phyloP scores from a whole-genome alignment of 1,140 invertebrate species.

The Rhyacophila brunnea region DNA sequence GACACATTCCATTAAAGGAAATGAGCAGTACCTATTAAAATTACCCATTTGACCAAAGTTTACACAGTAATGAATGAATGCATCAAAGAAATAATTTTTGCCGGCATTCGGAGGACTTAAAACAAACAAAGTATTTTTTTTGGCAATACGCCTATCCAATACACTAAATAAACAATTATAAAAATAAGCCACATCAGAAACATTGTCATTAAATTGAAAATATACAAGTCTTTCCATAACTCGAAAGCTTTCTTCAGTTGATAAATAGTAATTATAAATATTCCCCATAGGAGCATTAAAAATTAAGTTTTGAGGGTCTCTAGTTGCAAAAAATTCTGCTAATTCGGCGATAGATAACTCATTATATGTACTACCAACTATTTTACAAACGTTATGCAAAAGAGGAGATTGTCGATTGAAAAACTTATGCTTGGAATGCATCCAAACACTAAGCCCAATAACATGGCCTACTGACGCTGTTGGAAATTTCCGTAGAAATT shows the following conservation, averaged over 20 bases:
- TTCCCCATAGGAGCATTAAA: not conserved
- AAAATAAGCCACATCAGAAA: too few species aligned
- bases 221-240: not conserved
- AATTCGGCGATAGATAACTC: not conserved
- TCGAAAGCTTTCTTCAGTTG: not conserved
- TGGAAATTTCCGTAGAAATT: not conserved
- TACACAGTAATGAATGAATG: not conserved
- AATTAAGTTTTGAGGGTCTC: not conserved
- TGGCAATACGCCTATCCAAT: conserved; percentile 23
- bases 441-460: not conserved
- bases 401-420: not conserved
- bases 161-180: not conserved
- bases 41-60: conserved; percentile 42
- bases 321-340: not conserved
- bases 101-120: too few species aligned
- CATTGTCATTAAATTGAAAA: not conserved
- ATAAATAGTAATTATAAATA: not conserved
- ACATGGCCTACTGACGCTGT: too few species aligned
- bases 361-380: not conserved
- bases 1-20: conserved; percentile 39
- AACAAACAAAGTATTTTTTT: conserved; percentile 34
- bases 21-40: conserved; percentile 39
- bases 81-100: conserved; percentile 34
- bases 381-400: not conserved
- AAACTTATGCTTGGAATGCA: not conserved